Base-by-base conservation (phyloP, 2,113 vertebrate species). In the Pyxicephalus adspersus region DNA sequence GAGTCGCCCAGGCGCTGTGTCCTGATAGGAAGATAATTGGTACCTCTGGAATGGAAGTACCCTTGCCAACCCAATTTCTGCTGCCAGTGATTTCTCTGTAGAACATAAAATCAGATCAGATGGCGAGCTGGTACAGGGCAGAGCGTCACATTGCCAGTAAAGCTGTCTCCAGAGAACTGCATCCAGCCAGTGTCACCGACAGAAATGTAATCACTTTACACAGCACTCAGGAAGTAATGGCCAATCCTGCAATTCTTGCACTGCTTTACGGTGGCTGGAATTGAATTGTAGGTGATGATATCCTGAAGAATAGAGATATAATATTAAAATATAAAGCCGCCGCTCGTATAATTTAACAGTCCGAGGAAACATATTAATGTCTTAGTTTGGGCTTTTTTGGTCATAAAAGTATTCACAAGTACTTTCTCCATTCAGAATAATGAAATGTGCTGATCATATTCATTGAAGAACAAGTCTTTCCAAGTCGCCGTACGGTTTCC, bases 191-290 rank as follows among this genome's bases (percentile, higher is more conserved):
- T 82, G 80, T 82, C 80, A 75, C 66, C 74, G 74, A 74, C 80
- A 74, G 80, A 82, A 82, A 82, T 82, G 80, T 74, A 74, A 75
- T 82, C 80, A 82, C 80, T 82, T 82, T 82, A 82, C 70, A 74
- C 70, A 66, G 80, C 50, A 74, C 80, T 82, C 70, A 65, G 63
- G 61, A 75, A 66, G 28, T 82, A 82, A 82, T 82, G 80, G 80
- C 45, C 80, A 82, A 82, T 75, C 51, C 61, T 65, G 71, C 80
- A 82, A 74, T 75, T 57, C 61, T 58, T 65, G 34, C 52, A 50
- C 70, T 64, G 71, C 70, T 82, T 82, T 75, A 66, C 80, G 52
- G 80, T 65, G 71, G 70, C 61, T 68, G 54, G 61, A 75, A 75
- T 74, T 82, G 80, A 82, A 74, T 82, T 82, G 60, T 75, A 82